Evolutionary conservation across 2,113 vertebrate species (phyloP), one percentile per base, ranked within the genome.

Genomic region (Patagioenas fasciata): DNA sequence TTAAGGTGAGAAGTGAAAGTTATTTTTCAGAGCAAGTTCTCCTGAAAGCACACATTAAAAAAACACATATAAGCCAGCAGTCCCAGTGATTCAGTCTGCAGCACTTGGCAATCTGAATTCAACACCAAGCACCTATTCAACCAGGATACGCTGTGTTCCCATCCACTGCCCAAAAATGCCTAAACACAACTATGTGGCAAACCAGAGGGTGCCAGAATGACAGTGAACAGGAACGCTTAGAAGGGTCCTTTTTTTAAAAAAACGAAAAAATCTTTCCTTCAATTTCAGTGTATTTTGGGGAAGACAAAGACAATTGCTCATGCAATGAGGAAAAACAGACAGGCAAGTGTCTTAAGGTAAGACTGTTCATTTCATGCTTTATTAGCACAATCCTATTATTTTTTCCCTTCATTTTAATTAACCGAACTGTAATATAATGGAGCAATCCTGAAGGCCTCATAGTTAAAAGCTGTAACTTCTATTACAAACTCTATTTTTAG

Each of bases 351-450:
- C 91, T 96, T 91, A 88, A 97, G 95, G 95, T 96, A 96, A 80
- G n/a, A 58, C 67, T 96, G 44, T 78, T 95, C 89, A 96, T 97
- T 96, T 97, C 89, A 96, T 66, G 88, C 91, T 90, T 97, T 97
- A 96, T 97, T 97, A 97, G 79, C 89, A 96, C 91, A 80, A 66
- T 70, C 70, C 60, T 84, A 60, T 66, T 95, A 47, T 62, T 66
- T 54, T 17, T 47, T n/a, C 31, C 48, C 23, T 62, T 88, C 80
- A 4, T 94, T 97, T 97, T 94, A 95, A 96, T 97, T 97, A 95
- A 87, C 20, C 69, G 56, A 89, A 70, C 11, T 64, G 57, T 62
- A 95, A 40, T 56, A 88, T 65, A 85, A 84, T 58, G 34, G 65
- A 93, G 34, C 40, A 64, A 85, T 95, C 57, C 72, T 74, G 56